phyloP scores from a whole-genome alignment of 2,113 vertebrate genomes.

The Elgaria multicarinata region DNA sequence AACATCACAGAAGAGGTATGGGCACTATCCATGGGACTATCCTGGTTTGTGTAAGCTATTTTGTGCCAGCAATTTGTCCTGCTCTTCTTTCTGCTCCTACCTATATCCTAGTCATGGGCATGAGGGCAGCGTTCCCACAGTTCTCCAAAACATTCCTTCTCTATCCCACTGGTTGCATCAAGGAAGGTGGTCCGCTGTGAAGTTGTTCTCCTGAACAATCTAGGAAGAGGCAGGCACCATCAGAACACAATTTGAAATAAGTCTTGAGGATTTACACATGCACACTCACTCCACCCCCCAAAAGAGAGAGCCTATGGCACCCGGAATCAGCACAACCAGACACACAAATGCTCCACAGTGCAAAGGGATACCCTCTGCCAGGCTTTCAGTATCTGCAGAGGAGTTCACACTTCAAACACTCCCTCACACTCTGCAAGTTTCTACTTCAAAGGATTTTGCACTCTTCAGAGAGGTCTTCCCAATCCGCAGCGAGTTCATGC shows the following conservation, averaged over 20 bases:
- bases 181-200: neutral
- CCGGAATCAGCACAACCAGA: neutral
- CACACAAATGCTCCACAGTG: neutral
- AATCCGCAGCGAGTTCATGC: slow-evolving; percentile 56
- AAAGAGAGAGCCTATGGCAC: neutral
- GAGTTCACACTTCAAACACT: slow-evolving; percentile 62
- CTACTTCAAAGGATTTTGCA: slow-evolving; percentile 56
- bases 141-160: neutral
- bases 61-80: neutral
- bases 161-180: no score
- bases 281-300: neutral
- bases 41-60: neutral
- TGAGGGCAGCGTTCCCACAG: no score
- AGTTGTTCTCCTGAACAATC: neutral
- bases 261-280: neutral
- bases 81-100: neutral
- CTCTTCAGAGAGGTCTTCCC: slow-evolving; percentile 57
- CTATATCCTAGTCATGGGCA: neutral
- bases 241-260: accelerated
- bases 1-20: neutral
- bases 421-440: slow-evolving; percentile 40
- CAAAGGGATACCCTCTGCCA: slow-evolving; percentile 38
- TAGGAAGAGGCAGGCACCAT: neutral
- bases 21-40: neutral
- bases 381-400: slow-evolving; percentile 32